Percentiles rank a stretch among this genome's conserved stretches.
phyloP scores from a whole-genome alignment of 2,888 invertebrate species.

The Brassicogethes aeneus region DNA sequence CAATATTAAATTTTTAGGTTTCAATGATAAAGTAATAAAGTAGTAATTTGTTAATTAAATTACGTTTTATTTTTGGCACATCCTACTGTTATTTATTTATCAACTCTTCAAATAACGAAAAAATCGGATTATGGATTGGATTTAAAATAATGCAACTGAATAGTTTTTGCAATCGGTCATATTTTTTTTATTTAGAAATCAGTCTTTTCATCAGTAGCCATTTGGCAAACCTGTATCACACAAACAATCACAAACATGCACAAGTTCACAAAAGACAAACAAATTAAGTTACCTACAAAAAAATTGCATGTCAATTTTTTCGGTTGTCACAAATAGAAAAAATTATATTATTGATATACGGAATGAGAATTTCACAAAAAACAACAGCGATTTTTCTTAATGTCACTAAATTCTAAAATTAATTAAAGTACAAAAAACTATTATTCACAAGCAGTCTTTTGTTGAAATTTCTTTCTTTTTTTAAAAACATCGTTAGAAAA shows the following conservation, averaged over 20 bases:
- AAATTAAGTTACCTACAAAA: conserved; percentile 11
- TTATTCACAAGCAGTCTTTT: conserved; percentile 9
- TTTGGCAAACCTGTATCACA: conserved; percentile 36
- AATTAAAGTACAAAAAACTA: conserved; percentile 8
- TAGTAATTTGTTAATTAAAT: no score
- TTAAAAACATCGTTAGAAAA: not conserved
- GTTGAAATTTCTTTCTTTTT: conserved; percentile 1
- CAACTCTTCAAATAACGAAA: no score
- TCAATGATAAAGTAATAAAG: no score
- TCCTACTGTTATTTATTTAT: no score
- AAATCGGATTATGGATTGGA: no score
- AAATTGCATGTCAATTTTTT: not conserved
- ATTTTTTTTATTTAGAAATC: conserved; percentile 30
- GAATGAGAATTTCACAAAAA: no score
- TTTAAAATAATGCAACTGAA: no score
- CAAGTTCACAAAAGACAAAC: conserved; percentile 27
- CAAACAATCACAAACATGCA: conserved; percentile 38
- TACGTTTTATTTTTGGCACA: no score
- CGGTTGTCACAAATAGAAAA: not conserved
- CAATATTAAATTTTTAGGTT: no score
- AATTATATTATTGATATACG: no score
- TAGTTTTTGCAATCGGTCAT: not conserved
- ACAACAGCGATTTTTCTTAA: not conserved
- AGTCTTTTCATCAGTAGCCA: conserved; percentile 38
- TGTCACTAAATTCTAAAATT: conserved; percentile 3